Evolutionary conservation across 2,797 vertebrate genomes (phyloP).

Genomic region (Toxotes lorentzi): DNA sequence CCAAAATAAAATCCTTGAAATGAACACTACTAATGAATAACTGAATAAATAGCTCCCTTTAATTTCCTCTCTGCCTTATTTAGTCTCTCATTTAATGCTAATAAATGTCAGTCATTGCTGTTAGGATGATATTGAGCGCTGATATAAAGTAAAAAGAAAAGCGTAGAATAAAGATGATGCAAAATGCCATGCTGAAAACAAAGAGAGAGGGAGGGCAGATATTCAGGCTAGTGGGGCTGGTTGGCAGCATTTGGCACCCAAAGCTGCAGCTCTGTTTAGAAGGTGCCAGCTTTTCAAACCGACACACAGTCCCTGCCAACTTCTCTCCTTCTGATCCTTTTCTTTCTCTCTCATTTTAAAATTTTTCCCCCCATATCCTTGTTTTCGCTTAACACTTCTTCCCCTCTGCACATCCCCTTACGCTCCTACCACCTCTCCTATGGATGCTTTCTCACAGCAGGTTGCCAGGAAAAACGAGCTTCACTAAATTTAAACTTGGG

Average conservation of each 20-base stretch:
- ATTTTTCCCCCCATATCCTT: slow-evolving; percentile 66
- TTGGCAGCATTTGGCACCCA: slow-evolving; percentile 85
- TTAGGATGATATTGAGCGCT: slow-evolving; percentile 58
- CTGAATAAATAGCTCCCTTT: slow-evolving; percentile 29
- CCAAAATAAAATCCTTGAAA: slow-evolving; percentile 31
- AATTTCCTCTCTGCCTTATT: slow-evolving; percentile 8
- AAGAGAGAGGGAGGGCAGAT: slow-evolving; percentile 83
- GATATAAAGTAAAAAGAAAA: slow-evolving; percentile 78
- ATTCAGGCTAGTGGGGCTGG: slow-evolving; percentile 83
- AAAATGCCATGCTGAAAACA: slow-evolving; percentile 82
- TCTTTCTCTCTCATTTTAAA: slow-evolving; percentile 77
- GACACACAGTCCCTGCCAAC: slow-evolving; percentile 83
- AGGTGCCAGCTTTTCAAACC: slow-evolving; percentile 89
- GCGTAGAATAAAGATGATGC: slow-evolving; percentile 83
- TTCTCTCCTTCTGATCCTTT: slow-evolving; percentile 80
- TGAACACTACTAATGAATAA: slow-evolving; percentile 31
- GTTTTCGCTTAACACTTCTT: slow-evolving; percentile 68
- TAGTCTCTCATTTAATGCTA: slow-evolving; percentile 28
- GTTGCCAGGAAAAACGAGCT: slow-evolving; percentile 28
- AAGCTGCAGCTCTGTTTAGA: slow-evolving; percentile 79
- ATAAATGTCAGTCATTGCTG: slow-evolving; percentile 57
- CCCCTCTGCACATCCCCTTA: slow-evolving; percentile 54
- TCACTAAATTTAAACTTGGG: slow-evolving; percentile 22
- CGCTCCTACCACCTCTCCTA: slow-evolving; percentile 50
- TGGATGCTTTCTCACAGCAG: slow-evolving; percentile 41